Base-by-base conservation (phyloP, 64 coral and sea anemone genomes). In the Dendrophyllia cribrosa region DNA sequence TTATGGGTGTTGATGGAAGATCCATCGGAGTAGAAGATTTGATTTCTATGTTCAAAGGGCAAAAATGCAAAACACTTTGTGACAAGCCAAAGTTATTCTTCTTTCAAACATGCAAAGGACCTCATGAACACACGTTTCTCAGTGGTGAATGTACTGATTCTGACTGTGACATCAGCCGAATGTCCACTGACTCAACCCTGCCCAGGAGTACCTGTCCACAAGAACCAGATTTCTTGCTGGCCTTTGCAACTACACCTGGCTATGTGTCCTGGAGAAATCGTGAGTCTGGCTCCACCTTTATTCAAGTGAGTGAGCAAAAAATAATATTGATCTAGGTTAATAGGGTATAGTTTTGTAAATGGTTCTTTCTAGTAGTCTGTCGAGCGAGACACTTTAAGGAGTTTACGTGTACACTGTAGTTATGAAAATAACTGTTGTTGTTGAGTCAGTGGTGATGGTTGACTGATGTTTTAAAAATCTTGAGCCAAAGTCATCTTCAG, bases 41-140 rank as follows among this genome's bases (percentile, higher is more conserved):
- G 3, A 86, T 86, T 71, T 19, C 26, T 14, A 66, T 43, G 11
- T 77, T 82, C 58, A 83, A 82, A 13, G 9, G 43, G 1, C 22
- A 11, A 7, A 63, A 76, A 14, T 92, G 90, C 53, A 19, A 4
- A n/a, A 59, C 79, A 4, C 90, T 92, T 1, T 10, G 14, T 7
- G 56, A 60, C 21, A 92, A 92, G 70, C 90, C 90, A 6, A 88
- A 93, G 24, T 10, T 93, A 9, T 86, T 92, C 58, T 23, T 92
- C 7, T 20, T 92, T 3, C 90, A 92, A n/a, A 67, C 69, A 2
- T 92, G 90, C 19, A 64, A 60, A 50, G 74, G 45, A 53, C 19
- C 16, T 7, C 1, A 11, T 8, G 7, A 15, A 10, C 23, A 73
- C 15, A 15, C 43, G 9, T 7, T 15, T 7, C 25, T 6, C 1